Percentiles rank a stretch among this genome's conserved stretches.
phyloP scores from a whole-genome alignment of 1,140 invertebrate species.

The Helicorthomorpha holstii region DNA sequence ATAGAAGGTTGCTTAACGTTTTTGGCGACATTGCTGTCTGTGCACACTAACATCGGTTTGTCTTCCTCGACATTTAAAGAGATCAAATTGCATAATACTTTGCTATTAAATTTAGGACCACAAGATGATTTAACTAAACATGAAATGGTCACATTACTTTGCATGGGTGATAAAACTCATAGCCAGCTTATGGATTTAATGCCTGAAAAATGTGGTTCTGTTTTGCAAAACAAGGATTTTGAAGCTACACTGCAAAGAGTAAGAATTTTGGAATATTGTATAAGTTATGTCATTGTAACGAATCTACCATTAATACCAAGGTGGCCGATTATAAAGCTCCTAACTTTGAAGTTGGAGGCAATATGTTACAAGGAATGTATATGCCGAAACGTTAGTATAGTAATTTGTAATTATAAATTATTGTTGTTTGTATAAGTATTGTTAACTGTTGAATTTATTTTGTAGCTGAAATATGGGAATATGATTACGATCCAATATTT shows the following conservation, averaged over 20 bases:
- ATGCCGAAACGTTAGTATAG: slow-evolving; percentile 45
- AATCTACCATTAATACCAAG: slow-evolving; percentile 18
- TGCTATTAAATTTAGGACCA: not conserved
- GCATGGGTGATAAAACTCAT: slow-evolving; percentile 86
- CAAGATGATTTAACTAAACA: slow-evolving; percentile 53
- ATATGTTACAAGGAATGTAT: slow-evolving; percentile 87
- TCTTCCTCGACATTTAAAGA: not conserved
- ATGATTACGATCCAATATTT: slow-evolving; percentile 85
- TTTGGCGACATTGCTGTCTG: slow-evolving; percentile 69
- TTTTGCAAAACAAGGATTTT: slow-evolving; percentile 70
- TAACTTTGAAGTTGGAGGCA: slow-evolving; percentile 53
- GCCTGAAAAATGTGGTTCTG: slow-evolving; percentile 80
- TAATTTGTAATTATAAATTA: too few relatives aligned
- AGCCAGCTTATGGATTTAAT: slow-evolving; percentile 85
- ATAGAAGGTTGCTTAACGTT: slow-evolving; percentile 82
- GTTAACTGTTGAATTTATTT: not conserved
- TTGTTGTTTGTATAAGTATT: not conserved
- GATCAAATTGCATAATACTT: not conserved
- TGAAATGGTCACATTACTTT: slow-evolving; percentile 82
- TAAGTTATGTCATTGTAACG: not conserved
- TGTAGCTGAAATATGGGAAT: slow-evolving; percentile 61
- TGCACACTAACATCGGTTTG: slow-evolving; percentile 74
- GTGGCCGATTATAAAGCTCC: slow-evolving; percentile 60
- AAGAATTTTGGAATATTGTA: slow-evolving; percentile 8
- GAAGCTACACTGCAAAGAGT: slow-evolving; percentile 62